Evolutionary conservation across 2,888 invertebrate genomes (phyloP).

Genomic region (Trisateles emortualis): DNA sequence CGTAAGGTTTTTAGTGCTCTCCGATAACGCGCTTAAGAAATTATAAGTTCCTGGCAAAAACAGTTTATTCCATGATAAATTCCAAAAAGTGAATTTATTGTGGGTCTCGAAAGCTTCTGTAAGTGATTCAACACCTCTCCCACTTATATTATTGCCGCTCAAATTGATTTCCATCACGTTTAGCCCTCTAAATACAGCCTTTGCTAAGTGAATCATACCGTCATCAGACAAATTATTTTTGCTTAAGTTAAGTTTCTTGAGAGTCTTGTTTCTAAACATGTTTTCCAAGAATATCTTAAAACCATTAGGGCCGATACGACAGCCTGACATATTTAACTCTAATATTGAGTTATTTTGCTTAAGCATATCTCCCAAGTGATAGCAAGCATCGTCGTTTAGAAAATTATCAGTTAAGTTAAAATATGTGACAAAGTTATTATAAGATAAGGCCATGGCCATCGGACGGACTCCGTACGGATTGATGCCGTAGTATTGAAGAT

Average conservation of each 20-base stretch:
- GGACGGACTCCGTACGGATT: conserved; percentile 66
- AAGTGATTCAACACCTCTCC: conserved; percentile 54
- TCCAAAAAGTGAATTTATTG: conserved; percentile 60
- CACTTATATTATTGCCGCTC: conserved; percentile 63
- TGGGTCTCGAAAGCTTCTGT: conserved; percentile 61
- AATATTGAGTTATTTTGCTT: conserved; percentile 55
- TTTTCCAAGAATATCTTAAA: conserved; percentile 49
- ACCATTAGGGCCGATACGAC: conserved; percentile 67
- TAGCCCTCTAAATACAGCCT: conserved; percentile 55
- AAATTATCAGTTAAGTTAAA: conserved; percentile 71
- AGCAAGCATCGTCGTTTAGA: conserved; percentile 67
- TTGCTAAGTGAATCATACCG: conserved; percentile 57
- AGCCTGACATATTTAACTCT: conserved; percentile 69
- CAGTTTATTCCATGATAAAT: conserved; percentile 73
- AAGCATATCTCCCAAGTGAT: conserved; percentile 71
- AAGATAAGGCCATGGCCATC: conserved; percentile 65
- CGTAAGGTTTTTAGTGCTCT: conserved; percentile 53
- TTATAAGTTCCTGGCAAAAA: conserved; percentile 49
- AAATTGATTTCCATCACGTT: conserved; percentile 59
- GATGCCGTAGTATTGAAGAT: conserved; percentile 71
- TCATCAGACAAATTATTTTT: conserved; percentile 62
- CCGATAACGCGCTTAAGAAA: conserved; percentile 55
- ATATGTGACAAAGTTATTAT: conserved; percentile 61
- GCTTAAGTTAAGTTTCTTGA: conserved; percentile 59
- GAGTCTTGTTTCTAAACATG: conserved; percentile 53